Evolutionary conservation across 2,888 invertebrate species (phyloP), one percentile per base, ranked within the genome.

Genomic region (Mythimna ferrago): DNA sequence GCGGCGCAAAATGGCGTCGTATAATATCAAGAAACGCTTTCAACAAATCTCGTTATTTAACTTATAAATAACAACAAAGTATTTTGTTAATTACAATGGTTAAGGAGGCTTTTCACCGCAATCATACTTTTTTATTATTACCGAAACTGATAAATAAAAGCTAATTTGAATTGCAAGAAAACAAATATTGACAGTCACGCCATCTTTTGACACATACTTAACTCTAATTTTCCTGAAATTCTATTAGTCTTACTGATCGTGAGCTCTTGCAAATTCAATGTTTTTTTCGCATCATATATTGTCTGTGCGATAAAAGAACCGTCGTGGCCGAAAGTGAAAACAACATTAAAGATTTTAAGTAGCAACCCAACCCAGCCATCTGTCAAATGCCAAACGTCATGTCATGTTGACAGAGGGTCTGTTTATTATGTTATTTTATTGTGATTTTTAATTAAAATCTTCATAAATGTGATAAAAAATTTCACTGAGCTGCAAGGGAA

Each of bases 1-100:
- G 91, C 92, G 89, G 89, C 90, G 91, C 94, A 95, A 95, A 95
- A 95, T 95, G 95, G 95, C 95, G 95, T 93, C 94, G 85, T 62
- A 26, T 76, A 26, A 21, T 71, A 69, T 58, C 71, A 67, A 66
- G 73, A 76, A 78, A 82, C 51, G 72, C 77, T 71, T 76, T 38
- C 32, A 58, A 82, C 32, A 66, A 35, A 35, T 75, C 48, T 78
- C 6, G 10, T 58, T 57, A 57, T 4, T 35, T 4, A 41, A 35
- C 35, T 57, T 19, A 4, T 62, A 63, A 41, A 14, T 56, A 54
- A 62, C 11, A 38, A 65, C 35, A 66, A 19, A 19, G 4, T 48
- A 71, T 57, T 62, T 56, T 44, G n/a, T 2, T 26, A 35, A 56
- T 41, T 64, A 53, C 14, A 60, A 53, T 32, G 21, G 19, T 6